phyloP scores from a whole-genome alignment of 2,797 vertebrate genomes.

The Orientallactaga sibirica region DNA sequence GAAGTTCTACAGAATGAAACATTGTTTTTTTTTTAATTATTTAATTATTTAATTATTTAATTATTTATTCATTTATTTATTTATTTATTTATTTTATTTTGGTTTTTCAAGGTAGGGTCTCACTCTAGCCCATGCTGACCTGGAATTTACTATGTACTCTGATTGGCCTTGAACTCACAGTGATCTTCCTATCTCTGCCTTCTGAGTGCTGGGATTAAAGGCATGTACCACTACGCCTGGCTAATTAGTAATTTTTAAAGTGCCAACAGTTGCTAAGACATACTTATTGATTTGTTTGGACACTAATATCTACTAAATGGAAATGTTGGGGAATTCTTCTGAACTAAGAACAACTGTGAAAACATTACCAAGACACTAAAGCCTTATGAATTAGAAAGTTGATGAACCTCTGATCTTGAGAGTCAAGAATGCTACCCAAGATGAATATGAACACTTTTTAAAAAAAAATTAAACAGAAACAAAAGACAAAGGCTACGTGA shows the following conservation, averaged over 20 bases:
- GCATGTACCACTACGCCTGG: too few species aligned
- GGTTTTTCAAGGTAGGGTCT: too few species aligned
- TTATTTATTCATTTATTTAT: too few species aligned
- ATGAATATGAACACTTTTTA: slow-evolving; percentile 54
- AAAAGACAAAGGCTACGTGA: slow-evolving; percentile 72
- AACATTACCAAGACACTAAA: neutral
- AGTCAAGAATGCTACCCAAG: neutral
- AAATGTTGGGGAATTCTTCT: neutral
- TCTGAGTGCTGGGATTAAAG: too few species aligned
- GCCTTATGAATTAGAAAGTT: neutral
- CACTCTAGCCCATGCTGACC: too few species aligned
- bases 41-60: too few species aligned
- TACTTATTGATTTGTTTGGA: neutral
- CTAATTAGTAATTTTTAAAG: neutral
- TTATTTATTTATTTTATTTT: too few species aligned
- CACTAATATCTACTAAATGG: neutral
- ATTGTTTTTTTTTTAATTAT: too few species aligned
- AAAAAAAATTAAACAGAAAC: slow-evolving; percentile 79
- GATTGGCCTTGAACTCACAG: too few species aligned
- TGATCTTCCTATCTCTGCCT: too few species aligned
- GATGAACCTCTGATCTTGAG: neutral
- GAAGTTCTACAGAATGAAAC: neutral
- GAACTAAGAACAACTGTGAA: neutral
- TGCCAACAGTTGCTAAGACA: neutral
- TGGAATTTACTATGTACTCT: too few species aligned